These are phyloP conservation scores for Lophotriccus pileatus DNA, from an alignment of 2,797 vertebrate species.

Conservation along the genomic window DNA sequence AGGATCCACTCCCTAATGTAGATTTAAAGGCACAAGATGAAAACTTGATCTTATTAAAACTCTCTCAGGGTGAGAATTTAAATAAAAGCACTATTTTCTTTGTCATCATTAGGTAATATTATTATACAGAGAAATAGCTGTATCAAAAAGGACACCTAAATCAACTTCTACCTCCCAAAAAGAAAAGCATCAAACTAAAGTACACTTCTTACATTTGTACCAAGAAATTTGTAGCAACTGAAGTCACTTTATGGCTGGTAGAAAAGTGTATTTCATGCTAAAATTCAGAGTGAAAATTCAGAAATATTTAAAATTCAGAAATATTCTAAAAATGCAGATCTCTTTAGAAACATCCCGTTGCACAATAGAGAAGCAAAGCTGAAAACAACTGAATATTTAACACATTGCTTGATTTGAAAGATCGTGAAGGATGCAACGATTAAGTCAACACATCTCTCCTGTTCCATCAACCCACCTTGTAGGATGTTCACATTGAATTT, in stretches of 20 bases:
- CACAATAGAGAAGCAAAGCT: background rate
- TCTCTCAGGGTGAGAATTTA: background rate
- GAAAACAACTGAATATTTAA: background rate
- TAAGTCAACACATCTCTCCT: background rate
- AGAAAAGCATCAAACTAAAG: background rate
- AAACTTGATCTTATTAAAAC: background rate
- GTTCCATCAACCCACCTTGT: background rate
- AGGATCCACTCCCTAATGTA: background rate
- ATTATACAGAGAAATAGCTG: background rate
- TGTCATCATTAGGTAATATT: background rate
- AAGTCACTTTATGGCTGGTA: background rate
- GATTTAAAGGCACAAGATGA: background rate
- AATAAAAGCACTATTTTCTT: background rate
- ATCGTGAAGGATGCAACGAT: background rate
- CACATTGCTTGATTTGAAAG: background rate
- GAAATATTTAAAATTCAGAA: background rate
- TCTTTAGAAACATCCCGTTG: background rate
- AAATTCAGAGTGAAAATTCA: background rate
- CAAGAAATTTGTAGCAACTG: background rate
- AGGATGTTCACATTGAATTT: background rate
- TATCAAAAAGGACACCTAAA: background rate
- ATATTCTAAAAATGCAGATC: background rate
- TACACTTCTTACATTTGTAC: background rate
- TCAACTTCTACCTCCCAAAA: background rate
- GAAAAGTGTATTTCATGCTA: background rate